A percentile compares a stretch with the other conserved stretches of the same genome.
These are phyloP conservation scores for Spinus pinus DNA, from an alignment of 2,797 vertebrate species.

Conservation along the genomic window DNA sequence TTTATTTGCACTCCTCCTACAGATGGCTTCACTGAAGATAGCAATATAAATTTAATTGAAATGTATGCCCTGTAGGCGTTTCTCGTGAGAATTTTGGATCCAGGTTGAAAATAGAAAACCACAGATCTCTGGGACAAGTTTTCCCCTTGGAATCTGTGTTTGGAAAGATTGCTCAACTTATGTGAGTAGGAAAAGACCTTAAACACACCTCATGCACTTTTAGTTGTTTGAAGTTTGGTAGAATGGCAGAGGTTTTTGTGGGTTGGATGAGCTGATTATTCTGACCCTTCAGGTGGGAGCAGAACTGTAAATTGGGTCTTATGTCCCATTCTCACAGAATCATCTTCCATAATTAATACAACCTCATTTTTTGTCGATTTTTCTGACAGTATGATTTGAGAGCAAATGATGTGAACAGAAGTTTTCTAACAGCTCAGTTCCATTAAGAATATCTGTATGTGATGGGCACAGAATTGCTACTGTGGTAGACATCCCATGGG, in stretches of 20 bases:
- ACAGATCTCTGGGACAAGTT: background rate
- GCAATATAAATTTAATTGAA: slow-evolving; percentile 3
- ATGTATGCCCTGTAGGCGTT: background rate
- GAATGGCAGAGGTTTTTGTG: background rate
- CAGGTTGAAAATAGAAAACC: background rate
- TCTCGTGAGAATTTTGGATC: background rate
- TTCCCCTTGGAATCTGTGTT: background rate
- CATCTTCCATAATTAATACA: background rate
- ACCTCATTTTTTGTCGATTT: background rate
- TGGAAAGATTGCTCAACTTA: background rate
- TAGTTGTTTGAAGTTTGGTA: background rate
- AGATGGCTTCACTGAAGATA: background rate
- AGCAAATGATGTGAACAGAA: background rate
- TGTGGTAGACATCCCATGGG: background rate
- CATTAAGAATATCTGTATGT: background rate
- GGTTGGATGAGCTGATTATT: background rate
- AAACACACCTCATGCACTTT: background rate
- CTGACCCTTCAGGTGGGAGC: background rate
- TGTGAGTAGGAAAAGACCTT: background rate
- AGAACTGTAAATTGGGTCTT: background rate
- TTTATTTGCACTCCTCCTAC: slow-evolving; percentile 25
- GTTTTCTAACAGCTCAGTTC: background rate
- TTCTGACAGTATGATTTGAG: background rate
- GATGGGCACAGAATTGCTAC: background rate
- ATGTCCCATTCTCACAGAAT: background rate